Conservation (phyloP, 2,797 vertebrate genomes). For the Arnoldichthys spilopterus region DNA sequence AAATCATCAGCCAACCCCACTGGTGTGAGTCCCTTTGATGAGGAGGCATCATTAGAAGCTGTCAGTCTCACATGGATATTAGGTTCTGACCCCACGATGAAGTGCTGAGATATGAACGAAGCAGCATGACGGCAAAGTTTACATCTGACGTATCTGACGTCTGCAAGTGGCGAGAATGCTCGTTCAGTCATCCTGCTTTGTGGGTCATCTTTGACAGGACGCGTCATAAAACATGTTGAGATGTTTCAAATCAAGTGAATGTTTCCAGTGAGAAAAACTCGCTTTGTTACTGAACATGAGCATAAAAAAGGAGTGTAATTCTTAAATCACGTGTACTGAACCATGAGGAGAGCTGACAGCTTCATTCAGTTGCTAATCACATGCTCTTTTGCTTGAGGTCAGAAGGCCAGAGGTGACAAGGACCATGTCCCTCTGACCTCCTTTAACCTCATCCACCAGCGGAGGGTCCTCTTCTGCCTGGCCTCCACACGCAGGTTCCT, state of each 20-base stretch:
- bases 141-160: background rate
- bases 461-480: conserved; percentile 87
- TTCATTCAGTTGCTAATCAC: conserved; percentile 63
- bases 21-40: conserved; percentile 84
- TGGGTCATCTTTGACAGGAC: background rate
- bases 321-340: conserved; percentile 19
- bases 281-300: background rate
- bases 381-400: conserved; percentile 39
- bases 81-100: conserved; percentile 16
- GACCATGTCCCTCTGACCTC: conserved; percentile 63
- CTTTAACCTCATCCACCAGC: conserved; percentile 93
- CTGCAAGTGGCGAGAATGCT: background rate
- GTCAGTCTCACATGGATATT: conserved; percentile 66
- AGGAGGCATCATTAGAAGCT: conserved; percentile 89
- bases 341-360: conserved; percentile 58
- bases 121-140: background rate
- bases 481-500: conserved; percentile 86
- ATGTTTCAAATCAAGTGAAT: background rate
- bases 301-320: background rate
- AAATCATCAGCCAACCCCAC: conserved; percentile 83
- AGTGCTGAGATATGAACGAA: background rate
- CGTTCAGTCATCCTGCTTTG: background rate
- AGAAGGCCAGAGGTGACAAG: conserved; percentile 63
- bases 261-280: background rate
- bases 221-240: background rate